Base-by-base conservation (phyloP, 2,888 invertebrate species). In the Nomada goodeniana region DNA sequence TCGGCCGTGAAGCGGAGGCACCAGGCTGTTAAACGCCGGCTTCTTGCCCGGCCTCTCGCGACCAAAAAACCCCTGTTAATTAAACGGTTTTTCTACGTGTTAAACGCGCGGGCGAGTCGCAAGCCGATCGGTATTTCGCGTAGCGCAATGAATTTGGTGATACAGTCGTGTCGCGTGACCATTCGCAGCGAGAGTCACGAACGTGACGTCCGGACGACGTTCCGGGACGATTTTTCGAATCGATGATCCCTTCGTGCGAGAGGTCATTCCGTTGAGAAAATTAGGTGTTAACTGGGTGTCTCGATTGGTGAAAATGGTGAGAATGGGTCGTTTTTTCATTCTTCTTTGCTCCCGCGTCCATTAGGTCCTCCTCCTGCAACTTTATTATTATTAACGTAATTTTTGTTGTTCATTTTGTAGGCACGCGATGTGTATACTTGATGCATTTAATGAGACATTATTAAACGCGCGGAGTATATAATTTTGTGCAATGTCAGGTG, bases 41-140 rank as follows among this genome's bases (percentile, higher is more conserved):
- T 50, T 50, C 26, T 57, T 68, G 18, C 47, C 57, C 15, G 10
- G 20, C 50, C 63, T 52, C 29, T 55, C 18, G 5, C 67, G 18
- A 5, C 47, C 36, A 68, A 52, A 64, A 53, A 61, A 68, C 59
- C 26, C 29, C n/a, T 7, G 68, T 68, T 75, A 69, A 78, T 78
- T 68, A 68, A 42, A 53, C 63, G 73, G 36, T 77, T 78, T 42
- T 75, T 75, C 52, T 67, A 11, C 53, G 42, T 20, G 64, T 57
- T 68, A 68, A 75, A 60, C 55, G 68, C 29, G 15, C 4, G 23
- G 10, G 18, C 47, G 42, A 26, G 4, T 10, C 1, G 36, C 20
- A 1, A 23, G 47, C 23, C 36, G 42, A 60, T 61, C 50, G 9
- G 44, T 13, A 23, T 15, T 52, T 69, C 36, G 52, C 42, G 44